These are phyloP conservation scores for Cryptus viduatorius DNA, from an alignment of 2,888 invertebrate genomes.

Conservation along the genomic window DNA sequence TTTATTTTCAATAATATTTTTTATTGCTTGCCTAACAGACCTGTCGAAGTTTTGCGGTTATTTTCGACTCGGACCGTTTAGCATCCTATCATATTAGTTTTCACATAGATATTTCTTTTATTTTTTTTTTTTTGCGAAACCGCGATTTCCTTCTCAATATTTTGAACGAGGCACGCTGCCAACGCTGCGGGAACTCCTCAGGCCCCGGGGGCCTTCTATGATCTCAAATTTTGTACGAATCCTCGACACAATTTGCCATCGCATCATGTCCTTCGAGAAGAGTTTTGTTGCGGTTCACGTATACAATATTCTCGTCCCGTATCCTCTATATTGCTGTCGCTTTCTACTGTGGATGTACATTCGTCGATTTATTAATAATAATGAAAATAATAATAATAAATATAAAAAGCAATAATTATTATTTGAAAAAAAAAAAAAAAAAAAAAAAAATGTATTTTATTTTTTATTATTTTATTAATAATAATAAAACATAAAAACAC, in stretches of 20 bases:
- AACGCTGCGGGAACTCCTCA: constrained; percentile 30
- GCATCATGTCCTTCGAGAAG: constrained; percentile 76
- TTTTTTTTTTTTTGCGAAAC: no score
- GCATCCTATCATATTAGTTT: no score
- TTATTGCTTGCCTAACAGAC: not conserved
- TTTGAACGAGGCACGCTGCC: constrained; percentile 7
- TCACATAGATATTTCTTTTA: no score
- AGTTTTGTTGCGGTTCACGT: constrained; percentile 78
- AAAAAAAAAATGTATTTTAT: no score
- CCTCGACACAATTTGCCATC: constrained; percentile 81
- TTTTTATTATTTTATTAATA: no score
- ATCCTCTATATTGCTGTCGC: constrained; percentile 47
- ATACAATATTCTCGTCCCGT: constrained; percentile 58
- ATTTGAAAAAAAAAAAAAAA: no score
- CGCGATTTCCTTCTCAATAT: not conserved
- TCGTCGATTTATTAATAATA: no score
- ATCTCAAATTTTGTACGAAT: constrained; percentile 73
- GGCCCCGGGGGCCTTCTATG: constrained; percentile 37
- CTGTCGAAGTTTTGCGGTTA: not conserved
- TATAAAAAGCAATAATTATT: no score
- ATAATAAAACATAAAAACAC: no score
- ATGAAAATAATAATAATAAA: no score
- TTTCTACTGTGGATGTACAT: not conserved
- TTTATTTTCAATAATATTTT: constrained; percentile 36
- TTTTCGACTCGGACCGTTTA: not conserved